Conservation (phyloP, 2,797 vertebrate species). For the Pseudotriccus pelzelni region DNA sequence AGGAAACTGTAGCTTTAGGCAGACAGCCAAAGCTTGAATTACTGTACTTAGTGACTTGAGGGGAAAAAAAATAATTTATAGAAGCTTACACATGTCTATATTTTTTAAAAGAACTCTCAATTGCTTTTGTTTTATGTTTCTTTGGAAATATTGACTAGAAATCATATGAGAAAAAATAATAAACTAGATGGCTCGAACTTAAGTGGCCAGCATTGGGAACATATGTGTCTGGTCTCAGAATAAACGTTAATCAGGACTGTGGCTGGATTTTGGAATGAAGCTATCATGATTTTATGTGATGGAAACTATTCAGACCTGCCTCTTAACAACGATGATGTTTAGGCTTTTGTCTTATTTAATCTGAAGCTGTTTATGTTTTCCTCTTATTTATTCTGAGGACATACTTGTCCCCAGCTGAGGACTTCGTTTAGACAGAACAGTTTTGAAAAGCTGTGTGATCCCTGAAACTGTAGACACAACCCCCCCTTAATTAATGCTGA, state of each 20-base stretch:
- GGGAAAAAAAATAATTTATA: slow-evolving; percentile 16
- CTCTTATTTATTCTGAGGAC: neutral
- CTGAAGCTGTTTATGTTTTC: neutral
- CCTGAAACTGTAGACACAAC: neutral
- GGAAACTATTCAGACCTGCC: neutral
- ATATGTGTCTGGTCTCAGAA: neutral
- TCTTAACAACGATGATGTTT: neutral
- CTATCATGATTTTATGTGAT: neutral
- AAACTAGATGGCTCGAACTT: neutral
- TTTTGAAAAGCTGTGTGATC: neutral
- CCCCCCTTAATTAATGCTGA: neutral
- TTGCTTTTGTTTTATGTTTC: slow-evolving; percentile 51
- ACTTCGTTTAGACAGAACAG: neutral
- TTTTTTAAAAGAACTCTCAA: slow-evolving; percentile 22
- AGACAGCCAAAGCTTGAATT: slow-evolving; percentile 62
- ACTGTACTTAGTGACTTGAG: slow-evolving; percentile 33
- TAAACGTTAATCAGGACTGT: neutral
- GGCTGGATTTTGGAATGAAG: neutral
- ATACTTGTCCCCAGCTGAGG: neutral
- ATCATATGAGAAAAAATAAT: slow-evolving; percentile 22
- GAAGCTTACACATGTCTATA: neutral
- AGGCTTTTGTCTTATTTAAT: neutral
- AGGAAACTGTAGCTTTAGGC: slow-evolving; percentile 66
- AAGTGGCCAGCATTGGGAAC: neutral
- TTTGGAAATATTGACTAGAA: slow-evolving; percentile 19